These are phyloP conservation scores for Diarsia dahlii DNA, from an alignment of 2,888 invertebrate species.

Conservation along the genomic window DNA sequence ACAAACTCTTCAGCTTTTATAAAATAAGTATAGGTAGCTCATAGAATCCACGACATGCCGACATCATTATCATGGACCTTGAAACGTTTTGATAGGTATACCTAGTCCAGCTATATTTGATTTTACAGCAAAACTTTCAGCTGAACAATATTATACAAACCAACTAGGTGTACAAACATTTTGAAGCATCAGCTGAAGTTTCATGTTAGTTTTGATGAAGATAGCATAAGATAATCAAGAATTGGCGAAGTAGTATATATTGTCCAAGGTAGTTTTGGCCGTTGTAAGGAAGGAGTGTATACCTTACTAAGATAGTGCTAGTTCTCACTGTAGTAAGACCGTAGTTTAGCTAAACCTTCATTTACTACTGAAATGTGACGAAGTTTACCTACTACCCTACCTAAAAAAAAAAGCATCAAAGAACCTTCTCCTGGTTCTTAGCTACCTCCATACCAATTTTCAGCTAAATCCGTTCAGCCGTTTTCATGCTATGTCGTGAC, in stretches of 20 bases:
- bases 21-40: too few species aligned
- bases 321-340: background rate
- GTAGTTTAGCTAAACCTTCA: background rate
- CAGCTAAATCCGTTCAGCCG: too few species aligned
- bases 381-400: too few species aligned
- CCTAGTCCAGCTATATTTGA: background rate
- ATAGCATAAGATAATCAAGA: slow-evolving; percentile 8
- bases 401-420: too few species aligned
- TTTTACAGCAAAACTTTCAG: background rate
- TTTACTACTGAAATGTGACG: background rate
- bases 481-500: too few species aligned
- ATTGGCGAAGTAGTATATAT: background rate
- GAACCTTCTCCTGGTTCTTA: too few species aligned
- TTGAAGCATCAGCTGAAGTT: slow-evolving; percentile 2
- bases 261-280: background rate
- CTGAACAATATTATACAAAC: background rate
- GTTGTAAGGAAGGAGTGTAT: background rate
- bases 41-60: background rate
- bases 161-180: background rate
- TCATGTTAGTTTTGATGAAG: slow-evolving; percentile 1
- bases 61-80: background rate
- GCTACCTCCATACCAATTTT: too few species aligned
- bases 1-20: too few species aligned
- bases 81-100: background rate
- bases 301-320: background rate